Evolutionary conservation across 2,113 vertebrate species (phyloP), one percentile per base, ranked within the genome.

Genomic region (Megalops atlanticus): DNA sequence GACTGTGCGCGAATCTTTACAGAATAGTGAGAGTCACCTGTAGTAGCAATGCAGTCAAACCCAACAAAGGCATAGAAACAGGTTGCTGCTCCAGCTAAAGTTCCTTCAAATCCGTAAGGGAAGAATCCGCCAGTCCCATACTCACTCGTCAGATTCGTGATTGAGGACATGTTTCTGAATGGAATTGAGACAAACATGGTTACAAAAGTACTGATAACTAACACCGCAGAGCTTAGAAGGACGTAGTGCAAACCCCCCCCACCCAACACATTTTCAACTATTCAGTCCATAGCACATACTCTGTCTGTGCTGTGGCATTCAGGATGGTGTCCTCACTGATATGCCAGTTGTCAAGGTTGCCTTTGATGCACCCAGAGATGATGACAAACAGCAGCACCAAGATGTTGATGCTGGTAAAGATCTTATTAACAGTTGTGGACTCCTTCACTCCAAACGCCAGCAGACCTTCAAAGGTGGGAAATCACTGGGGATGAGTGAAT

Each of bases 61-160:
- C 96, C 96, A 87, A 96, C 94, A 84, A 96, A 97, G 14, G 95
- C 96, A 80, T 96, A 97, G 89, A 97, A 97, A 82, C 96, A 96
- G 0, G 93, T 89, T 10, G 96, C 95, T 70, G 96, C 96, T 85
- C 96, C 96, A 3, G 95, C 91, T 85, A 97, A 45, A 0, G 94
- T 97, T 41, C 96, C 96, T 39, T 83, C 85, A 21, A 96, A 87
- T 39, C 95, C 94, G 18, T 93, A 96, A 0, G 96, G 96, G 86
- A 97, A 94, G 89, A 97, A 96, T 18, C 96, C 96, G 4, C 96
- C 96, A 0, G 1, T 39, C 40, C 96, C 96, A 85, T 88, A 96
- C 1, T 64, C 1, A 58, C 89, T 88, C 0, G 94, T 95, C 4
- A 43, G 0, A 35, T 95, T 95, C 43, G 3, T 6, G 0, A 84